A percentile compares a stretch with the other conserved stretches of the same genome.
Evolutionary conservation across 2,797 vertebrate species (phyloP).

Genomic region (Leptoclinus maculatus): DNA sequence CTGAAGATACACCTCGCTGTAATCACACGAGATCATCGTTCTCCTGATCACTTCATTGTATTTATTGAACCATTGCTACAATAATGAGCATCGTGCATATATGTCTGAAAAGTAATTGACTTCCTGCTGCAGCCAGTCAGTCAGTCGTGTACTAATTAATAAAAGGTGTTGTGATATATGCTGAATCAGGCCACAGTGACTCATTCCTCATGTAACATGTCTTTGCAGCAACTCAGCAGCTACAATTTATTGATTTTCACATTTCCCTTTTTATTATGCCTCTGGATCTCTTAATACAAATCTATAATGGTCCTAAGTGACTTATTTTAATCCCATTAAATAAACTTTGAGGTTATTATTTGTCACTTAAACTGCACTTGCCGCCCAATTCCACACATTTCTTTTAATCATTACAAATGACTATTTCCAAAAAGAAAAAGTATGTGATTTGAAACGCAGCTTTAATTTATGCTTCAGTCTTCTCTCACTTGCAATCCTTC

Average conservation of each 20-base stretch:
- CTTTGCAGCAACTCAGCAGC: constrained; percentile 5
- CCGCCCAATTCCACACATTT: no score
- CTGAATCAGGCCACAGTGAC: constrained; percentile 9
- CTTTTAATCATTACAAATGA: no score
- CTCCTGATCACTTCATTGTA: not conserved
- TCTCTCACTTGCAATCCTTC: not conserved
- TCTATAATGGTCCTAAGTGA: not conserved
- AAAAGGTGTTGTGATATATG: constrained; percentile 19
- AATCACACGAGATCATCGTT: not conserved
- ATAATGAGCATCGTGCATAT: not conserved
- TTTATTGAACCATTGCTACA: not conserved
- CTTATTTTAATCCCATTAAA: constrained; percentile 2
- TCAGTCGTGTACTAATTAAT: constrained; percentile 12
- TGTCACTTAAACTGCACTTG: not conserved
- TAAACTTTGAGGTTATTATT: not conserved
- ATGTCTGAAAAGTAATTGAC: not conserved
- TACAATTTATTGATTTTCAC: not conserved
- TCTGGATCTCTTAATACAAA: not conserved
- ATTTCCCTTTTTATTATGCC: not conserved
- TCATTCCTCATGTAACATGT: constrained; percentile 1
- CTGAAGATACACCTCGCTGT: not conserved
- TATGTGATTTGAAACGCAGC: no score
- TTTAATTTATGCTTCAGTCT: not conserved
- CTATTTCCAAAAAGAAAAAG: no score
- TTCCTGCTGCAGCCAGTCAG: not conserved